Evolutionary conservation across 1,140 invertebrate genomes (phyloP).

Genomic region (Drosophila tsacasi): DNA sequence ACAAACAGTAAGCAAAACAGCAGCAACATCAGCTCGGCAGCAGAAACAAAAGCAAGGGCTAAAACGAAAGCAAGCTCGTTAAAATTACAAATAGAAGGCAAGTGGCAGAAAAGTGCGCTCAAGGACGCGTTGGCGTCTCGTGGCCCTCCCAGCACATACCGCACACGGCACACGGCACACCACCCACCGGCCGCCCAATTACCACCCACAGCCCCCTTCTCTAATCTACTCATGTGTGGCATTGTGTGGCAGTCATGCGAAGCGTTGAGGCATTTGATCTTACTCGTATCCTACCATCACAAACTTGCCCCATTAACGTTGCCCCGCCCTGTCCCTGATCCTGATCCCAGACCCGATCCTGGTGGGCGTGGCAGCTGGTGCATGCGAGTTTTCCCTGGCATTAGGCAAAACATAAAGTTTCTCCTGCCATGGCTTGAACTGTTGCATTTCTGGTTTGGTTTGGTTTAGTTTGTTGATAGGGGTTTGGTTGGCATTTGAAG

Average conservation of each 20-base stretch:
- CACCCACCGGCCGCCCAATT: constrained; percentile 6
- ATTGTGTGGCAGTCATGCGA: constrained; percentile 59
- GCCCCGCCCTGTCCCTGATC: constrained; percentile 1
- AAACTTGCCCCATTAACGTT: constrained; percentile 57
- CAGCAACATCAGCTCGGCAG: constrained; percentile 34
- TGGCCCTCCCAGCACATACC: constrained; percentile 10
- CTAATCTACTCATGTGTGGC: constrained; percentile 43
- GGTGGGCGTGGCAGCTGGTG: constrained; percentile 33
- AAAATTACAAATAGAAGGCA: constrained; percentile 84
- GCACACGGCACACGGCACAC: not conserved
- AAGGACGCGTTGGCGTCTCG: constrained; percentile 74
- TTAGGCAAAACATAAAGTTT: constrained; percentile 53
- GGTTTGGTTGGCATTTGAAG: constrained; percentile 44
- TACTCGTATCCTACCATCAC: constrained; percentile 59
- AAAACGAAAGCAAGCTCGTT: constrained; percentile 69
- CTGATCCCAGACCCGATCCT: not conserved
- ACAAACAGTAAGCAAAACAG: constrained; percentile 69
- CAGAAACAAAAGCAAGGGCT: constrained; percentile 33
- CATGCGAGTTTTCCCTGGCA: constrained; percentile 53
- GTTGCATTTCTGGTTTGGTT: constrained; percentile 55
- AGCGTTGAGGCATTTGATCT: constrained; percentile 60
- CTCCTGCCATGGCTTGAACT: constrained; percentile 32
- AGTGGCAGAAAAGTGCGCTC: constrained; percentile 82
- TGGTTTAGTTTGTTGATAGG: constrained; percentile 41
- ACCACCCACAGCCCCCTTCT: constrained; percentile 8